Percentiles rank a stretch among this genome's conserved stretches.
These are phyloP conservation scores for Siniperca obscura DNA, from an alignment of 2,797 vertebrate genomes.

Conservation along the genomic window DNA sequence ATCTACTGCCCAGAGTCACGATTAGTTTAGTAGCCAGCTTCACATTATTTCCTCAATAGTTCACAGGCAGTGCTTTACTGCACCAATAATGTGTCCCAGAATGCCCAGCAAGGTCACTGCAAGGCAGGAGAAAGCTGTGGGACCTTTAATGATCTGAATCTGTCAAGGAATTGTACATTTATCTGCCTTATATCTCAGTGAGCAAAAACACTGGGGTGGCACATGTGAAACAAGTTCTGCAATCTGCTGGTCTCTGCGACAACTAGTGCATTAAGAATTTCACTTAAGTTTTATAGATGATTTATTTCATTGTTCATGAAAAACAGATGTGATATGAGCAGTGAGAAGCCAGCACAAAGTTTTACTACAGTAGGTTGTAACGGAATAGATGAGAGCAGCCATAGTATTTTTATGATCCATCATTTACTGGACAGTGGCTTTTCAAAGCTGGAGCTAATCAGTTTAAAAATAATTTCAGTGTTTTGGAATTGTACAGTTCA, in stretches of 20 bases:
- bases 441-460: neutral
- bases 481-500: neutral
- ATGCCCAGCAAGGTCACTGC: slow-evolving; percentile 48
- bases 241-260: neutral
- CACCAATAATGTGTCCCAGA: slow-evolving; percentile 39
- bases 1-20: slow-evolving; percentile 48
- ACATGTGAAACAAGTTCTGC: neutral
- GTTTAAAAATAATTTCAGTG: neutral
- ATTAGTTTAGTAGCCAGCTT: slow-evolving; percentile 48
- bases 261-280: neutral
- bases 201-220: slow-evolving; percentile 10
- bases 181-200: slow-evolving; percentile 13
- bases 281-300: neutral
- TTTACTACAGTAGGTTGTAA: neutral
- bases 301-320: slow-evolving; percentile 12
- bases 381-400: neutral
- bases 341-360: neutral
- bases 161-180: slow-evolving; percentile 26
- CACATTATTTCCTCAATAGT: slow-evolving; percentile 55
- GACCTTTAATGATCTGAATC: slow-evolving; percentile 46
- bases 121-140: slow-evolving; percentile 7
- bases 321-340: neutral
- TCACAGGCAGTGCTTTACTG: slow-evolving; percentile 42
- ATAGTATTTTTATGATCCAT: neutral
- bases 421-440: neutral